These are phyloP conservation scores for Dipodomys ordii DNA, from an alignment of 2,113 vertebrate genomes.

Conservation along the genomic window DNA sequence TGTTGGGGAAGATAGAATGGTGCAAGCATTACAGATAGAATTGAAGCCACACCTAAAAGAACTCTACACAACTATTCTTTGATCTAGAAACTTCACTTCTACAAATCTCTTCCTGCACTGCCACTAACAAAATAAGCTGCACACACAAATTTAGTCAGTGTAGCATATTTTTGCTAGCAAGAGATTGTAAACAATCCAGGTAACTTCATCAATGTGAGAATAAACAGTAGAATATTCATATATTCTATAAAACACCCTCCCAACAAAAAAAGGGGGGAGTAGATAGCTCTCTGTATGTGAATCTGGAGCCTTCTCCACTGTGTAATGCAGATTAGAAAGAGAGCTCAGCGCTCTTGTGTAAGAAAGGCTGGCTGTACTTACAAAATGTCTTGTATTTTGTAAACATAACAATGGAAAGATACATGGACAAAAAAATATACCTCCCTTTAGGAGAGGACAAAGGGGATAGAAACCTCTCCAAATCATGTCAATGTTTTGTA, in stretches of 20 bases:
- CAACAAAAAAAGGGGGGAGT: not conserved
- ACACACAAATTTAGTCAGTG: not conserved
- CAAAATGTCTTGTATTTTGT: constrained; percentile 7
- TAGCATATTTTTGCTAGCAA: not conserved
- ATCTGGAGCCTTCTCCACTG: not conserved
- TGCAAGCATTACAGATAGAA: too few relatives aligned
- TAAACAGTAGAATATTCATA: not conserved
- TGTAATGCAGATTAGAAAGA: not conserved
- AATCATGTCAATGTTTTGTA: not conserved
- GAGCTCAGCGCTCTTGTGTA: not conserved
- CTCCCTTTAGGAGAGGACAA: not conserved
- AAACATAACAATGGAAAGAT: not conserved
- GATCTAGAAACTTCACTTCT: too few relatives aligned
- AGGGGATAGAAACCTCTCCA: not conserved
- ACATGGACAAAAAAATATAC: not conserved
- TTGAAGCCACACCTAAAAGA: too few relatives aligned
- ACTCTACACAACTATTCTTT: too few relatives aligned
- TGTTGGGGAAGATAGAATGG: too few relatives aligned
- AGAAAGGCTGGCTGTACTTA: not conserved
- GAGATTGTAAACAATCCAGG: not conserved
- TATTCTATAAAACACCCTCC: not conserved
- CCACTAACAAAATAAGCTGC: too few relatives aligned
- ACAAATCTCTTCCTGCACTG: too few relatives aligned
- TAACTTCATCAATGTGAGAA: not conserved
- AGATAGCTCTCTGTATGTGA: not conserved